A percentile compares a stretch with the other conserved stretches of the same genome.
Conservation (phyloP, 2,113 vertebrate genomes). For the Bombycilla garrulus region DNA sequence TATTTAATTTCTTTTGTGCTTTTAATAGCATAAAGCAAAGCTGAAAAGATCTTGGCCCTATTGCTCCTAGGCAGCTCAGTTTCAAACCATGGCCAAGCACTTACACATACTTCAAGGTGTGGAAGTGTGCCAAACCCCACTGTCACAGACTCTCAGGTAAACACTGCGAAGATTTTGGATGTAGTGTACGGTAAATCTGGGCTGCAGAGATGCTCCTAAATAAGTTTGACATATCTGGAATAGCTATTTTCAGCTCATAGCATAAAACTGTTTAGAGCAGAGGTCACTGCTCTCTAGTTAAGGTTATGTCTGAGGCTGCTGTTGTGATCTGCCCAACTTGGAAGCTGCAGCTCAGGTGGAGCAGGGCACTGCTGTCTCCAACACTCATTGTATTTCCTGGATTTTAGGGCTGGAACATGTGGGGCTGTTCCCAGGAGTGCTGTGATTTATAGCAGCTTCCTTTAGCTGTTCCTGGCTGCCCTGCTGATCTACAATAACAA, state of each 20-base stretch:
- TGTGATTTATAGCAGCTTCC: neutral
- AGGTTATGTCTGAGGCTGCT: neutral
- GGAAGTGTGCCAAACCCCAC: constrained; percentile 20
- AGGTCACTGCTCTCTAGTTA: neutral
- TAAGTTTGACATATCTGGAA: constrained; percentile 6
- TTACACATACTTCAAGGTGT: constrained; percentile 12
- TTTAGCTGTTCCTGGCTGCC: neutral
- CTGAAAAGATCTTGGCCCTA: constrained; percentile 34
- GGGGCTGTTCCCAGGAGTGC: neutral
- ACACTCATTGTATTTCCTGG: neutral
- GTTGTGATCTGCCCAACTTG: neutral
- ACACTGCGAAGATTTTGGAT: neutral
- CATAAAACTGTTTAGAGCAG: neutral
- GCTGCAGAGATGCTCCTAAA: constrained; percentile 17
- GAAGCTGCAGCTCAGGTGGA: neutral
- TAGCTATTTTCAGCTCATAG: neutral
- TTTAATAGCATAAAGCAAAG: constrained; percentile 51
- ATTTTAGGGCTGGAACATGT: neutral
- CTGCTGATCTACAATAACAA: neutral
- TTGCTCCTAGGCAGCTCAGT: constrained; percentile 42
- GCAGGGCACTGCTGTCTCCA: neutral
- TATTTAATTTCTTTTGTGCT: constrained; percentile 60
- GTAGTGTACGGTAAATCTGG: neutral
- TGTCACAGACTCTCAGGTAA: neutral
- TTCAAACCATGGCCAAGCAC: neutral